These are phyloP conservation scores for Anagrus nilaparvatae DNA, from an alignment of 1,140 invertebrate genomes.

Conservation along the genomic window DNA sequence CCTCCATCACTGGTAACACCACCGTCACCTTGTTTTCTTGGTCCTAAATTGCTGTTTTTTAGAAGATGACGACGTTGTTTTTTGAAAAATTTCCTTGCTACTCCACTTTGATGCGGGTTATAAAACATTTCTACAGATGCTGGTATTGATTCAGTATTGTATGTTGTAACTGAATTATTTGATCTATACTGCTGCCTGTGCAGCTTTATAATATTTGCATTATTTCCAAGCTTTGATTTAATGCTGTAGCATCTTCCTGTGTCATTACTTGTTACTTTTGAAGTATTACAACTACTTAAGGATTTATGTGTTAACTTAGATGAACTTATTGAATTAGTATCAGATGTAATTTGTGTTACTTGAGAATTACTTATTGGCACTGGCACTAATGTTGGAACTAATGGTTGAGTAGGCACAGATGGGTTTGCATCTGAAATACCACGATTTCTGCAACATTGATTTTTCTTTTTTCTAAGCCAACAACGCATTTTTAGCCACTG, in stretches of 20 bases:
- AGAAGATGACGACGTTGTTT: slow-evolving; percentile 67
- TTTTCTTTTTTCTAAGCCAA: slow-evolving; percentile 49
- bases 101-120: slow-evolving; percentile 85
- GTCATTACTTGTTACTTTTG: slow-evolving; percentile 19
- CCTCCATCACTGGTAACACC: slow-evolving; percentile 48
- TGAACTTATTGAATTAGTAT: slow-evolving; percentile 35
- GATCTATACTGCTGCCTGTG: slow-evolving; percentile 61
- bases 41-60: slow-evolving; percentile 60
- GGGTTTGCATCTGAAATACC: slow-evolving; percentile 55
- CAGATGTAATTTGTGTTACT: slow-evolving; percentile 34
- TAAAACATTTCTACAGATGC: slow-evolving; percentile 73
- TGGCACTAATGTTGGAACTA: slow-evolving; percentile 29
- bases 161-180: slow-evolving; percentile 58
- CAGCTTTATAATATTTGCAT: slow-evolving; percentile 56
- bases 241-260: slow-evolving; percentile 19
- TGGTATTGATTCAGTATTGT: slow-evolving; percentile 47
- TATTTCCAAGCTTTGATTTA: slow-evolving; percentile 28
- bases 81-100: slow-evolving; percentile 84
- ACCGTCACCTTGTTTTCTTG: slow-evolving; percentile 51
- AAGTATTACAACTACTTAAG: slow-evolving; percentile 27
- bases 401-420: slow-evolving; percentile 41
- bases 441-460: slow-evolving; percentile 50
- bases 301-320: slow-evolving; percentile 33
- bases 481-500: slow-evolving; percentile 60
- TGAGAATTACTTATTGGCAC: slow-evolving; percentile 32